Conservation (phyloP, 2,888 invertebrate genomes). For the Dioctria linearis region DNA sequence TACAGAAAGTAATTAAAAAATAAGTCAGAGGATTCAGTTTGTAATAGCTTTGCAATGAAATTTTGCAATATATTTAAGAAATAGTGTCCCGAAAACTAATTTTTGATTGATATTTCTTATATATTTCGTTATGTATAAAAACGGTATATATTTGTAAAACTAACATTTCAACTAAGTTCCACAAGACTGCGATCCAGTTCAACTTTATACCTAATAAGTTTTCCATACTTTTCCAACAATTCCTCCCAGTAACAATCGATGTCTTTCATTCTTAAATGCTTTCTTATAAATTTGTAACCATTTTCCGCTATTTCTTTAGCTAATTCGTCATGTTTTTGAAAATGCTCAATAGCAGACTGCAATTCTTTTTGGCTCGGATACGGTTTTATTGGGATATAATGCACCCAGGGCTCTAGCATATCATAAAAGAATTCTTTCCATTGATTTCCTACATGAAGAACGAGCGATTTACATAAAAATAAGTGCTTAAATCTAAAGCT, state of each 20-base stretch:
- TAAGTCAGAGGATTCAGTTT: too few species aligned
- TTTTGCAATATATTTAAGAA: too few species aligned
- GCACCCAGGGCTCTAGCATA: conserved; percentile 93
- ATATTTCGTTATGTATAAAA: too few species aligned
- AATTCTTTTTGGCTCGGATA: conserved; percentile 79
- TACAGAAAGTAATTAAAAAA: too few species aligned
- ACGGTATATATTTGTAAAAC: too few species aligned
- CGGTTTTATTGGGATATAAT: conserved; percentile 90
- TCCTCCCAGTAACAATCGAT: conserved; percentile 90
- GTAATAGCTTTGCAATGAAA: too few species aligned
- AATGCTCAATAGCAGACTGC: conserved; percentile 82
- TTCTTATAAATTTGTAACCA: conserved; percentile 87
- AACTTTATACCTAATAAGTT: conserved; percentile 80
- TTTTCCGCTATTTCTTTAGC: conserved; percentile 85
- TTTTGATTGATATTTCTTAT: too few species aligned
- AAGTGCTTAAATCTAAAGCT: conserved; percentile 97
- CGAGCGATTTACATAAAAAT: conserved; percentile 91
- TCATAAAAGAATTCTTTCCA: conserved; percentile 97
- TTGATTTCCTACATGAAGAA: conserved; percentile 94
- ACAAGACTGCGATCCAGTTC: conserved; percentile 75
- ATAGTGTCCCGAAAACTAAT: too few species aligned
- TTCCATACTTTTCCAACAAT: conserved; percentile 82
- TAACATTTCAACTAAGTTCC: conserved; percentile 67
- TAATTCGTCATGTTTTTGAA: conserved; percentile 80
- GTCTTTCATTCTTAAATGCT: conserved; percentile 86